Base-by-base conservation (phyloP, 2,888 invertebrate genomes). In the Xestia rhomboidea region DNA sequence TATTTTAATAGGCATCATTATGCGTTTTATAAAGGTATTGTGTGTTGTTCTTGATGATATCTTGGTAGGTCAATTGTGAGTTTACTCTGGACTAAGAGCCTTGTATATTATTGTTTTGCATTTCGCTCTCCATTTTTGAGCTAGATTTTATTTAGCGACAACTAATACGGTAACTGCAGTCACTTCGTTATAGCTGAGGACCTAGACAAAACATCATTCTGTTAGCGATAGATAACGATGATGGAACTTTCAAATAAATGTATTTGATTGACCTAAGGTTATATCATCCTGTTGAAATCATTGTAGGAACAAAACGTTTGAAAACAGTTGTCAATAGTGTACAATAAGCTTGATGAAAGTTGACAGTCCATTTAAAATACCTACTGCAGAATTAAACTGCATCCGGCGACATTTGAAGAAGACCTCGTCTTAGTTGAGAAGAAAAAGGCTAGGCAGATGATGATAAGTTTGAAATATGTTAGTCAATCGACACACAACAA, bases 1-100 rank as follows among this genome's bases (percentile, higher is more conserved):
- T 76, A 75, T 79, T 87, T 86, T 86, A 81, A 80, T 83, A 81
- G 82, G 80, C 73, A 49, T 75, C 73, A 75, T 87, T 78, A 81
- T 73, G 68, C 46, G 73, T 83, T 77, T 76, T 78, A 80, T 74
- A 76, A 75, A 49, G 68, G 78, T 72, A 88, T 88, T 88, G 89
- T 88, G 75, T 70, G 77, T 60, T 71, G 76, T 77, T 63, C 72
- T 73, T 79, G 44, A 78, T 60, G 76, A 76, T 72, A 81, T 78
- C 68, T 63, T 34, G 2, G 10, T 60, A 57, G 73, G 79, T 79
- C 83, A 84, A 82, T 82, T 86, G 83, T 82, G 71, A 38, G 44
- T 82, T 71, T 46, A 57, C 54, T 49, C 7, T 60, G 68, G 46
- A 64, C 4, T 49, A 27, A 73, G 30, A 15, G 41, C 15, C 21